A percentile compares a stretch with the other conserved stretches of the same genome.
phyloP scores from a whole-genome alignment of 30 jellyfish, hydroid and myxozoan genomes.

The Chironex yamaguchii region DNA sequence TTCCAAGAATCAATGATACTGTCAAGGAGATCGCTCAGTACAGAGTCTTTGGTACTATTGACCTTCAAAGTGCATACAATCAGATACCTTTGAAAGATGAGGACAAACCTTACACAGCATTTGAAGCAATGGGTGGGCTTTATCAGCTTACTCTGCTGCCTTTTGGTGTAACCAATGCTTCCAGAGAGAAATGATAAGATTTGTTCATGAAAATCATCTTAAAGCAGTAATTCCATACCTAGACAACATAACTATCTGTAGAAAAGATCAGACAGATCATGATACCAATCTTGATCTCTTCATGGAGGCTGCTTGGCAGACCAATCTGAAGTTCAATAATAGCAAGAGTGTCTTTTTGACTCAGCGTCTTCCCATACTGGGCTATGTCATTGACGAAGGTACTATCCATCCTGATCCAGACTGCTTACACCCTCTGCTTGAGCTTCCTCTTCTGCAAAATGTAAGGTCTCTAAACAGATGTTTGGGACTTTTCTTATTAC shows the following conservation, averaged over 20 bases:
- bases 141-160: conserved; percentile 71
- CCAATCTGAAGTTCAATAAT: neutral
- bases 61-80: conserved; percentile 59
- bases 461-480: neutral
- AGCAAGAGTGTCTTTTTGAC: conserved; percentile 10
- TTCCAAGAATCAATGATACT: conserved; percentile 39
- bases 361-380: neutral
- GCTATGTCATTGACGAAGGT: conserved; percentile 14
- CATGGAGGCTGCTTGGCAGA: neutral
- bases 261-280: conserved; percentile 7
- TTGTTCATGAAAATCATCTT: conserved; percentile 33
- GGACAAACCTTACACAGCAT: conserved; percentile 29
- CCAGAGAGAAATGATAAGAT: conserved; percentile 51
- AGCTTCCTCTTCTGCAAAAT: neutral
- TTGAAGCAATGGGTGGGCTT: conserved; percentile 44
- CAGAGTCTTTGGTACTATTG: conserved; percentile 59
- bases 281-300: conserved; percentile 1
- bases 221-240: conserved; percentile 51
- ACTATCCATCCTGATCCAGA: conserved; percentile 14
- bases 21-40: conserved; percentile 59
- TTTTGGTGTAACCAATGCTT: conserved; percentile 76
- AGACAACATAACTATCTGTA: neutral
- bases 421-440: conserved; percentile 1
- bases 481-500: conserved; percentile 2
- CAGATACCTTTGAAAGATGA: conserved; percentile 43